A percentile compares a stretch with the other conserved stretches of the same genome.
These are phyloP conservation scores for Clunio marinus DNA, from an alignment of 2,888 invertebrate species.

Conservation along the genomic window DNA sequence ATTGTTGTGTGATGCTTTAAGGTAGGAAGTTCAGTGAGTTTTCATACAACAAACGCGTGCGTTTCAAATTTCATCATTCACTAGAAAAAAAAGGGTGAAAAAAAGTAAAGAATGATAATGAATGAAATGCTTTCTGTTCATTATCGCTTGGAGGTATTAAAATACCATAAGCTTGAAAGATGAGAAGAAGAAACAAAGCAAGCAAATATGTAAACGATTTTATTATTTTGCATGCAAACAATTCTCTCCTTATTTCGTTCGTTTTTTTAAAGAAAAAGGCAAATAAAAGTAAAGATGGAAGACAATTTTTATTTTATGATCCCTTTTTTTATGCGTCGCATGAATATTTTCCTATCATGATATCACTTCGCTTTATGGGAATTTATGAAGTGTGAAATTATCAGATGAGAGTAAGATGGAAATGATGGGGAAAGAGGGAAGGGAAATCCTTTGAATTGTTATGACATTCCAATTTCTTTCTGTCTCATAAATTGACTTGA, in stretches of 20 bases:
- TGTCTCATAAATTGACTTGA: too few species aligned
- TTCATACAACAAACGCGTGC: conserved; percentile 18
- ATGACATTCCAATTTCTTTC: too few species aligned
- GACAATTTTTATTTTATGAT: neutral
- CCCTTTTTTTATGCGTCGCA: neutral
- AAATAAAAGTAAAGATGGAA: conserved; percentile 15
- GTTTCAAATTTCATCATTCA: neutral
- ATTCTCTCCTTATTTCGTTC: neutral
- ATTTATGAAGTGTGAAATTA: conserved; percentile 35
- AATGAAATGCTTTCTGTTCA: conserved; percentile 27
- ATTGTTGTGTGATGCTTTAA: conserved; percentile 24
- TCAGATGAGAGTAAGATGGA: conserved; percentile 11
- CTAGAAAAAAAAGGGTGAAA: neutral
- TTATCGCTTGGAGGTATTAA: conserved; percentile 34
- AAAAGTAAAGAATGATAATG: neutral
- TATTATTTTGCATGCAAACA: conserved; percentile 18
- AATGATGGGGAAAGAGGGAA: neutral
- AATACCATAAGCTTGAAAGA: conserved; percentile 23
- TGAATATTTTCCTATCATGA: conserved; percentile 6
- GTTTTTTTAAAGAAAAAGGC: neutral
- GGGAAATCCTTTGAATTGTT: neutral
- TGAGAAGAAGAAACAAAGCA: neutral
- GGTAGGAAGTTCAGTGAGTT: neutral
- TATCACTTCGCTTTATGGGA: conserved; percentile 20
- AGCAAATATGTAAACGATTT: conserved; percentile 12